Percentiles rank a stretch among this genome's conserved stretches.
These are phyloP conservation scores for Myrmophylax atrothorax DNA, from an alignment of 2,113 vertebrate genomes.

Conservation along the genomic window DNA sequence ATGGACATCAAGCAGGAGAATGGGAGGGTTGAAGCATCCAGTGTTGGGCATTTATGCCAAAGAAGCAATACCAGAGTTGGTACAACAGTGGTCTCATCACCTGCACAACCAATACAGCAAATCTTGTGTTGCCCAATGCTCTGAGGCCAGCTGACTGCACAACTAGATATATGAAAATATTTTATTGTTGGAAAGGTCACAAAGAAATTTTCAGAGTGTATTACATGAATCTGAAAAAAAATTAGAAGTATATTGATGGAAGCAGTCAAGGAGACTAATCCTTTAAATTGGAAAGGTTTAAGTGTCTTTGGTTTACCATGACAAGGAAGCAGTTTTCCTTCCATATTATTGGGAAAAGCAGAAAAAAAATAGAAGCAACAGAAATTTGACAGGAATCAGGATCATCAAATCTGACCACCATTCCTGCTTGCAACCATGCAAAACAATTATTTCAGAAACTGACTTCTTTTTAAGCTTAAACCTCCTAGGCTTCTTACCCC, in stretches of 20 bases:
- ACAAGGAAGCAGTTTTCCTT: neutral
- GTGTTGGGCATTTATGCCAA: neutral
- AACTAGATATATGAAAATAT: neutral
- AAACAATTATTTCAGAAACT: neutral
- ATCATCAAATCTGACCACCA: neutral
- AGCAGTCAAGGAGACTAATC: neutral
- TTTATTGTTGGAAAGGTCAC: neutral
- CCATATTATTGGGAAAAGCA: neutral
- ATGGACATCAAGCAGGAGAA: neutral
- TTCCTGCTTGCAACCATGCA: neutral
- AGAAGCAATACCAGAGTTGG: neutral
- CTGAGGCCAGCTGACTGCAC: neutral
- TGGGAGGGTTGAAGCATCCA: neutral
- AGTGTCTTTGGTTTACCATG: neutral
- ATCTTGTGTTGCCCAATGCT: neutral
- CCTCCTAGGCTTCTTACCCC: fast-evolving
- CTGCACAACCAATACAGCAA: neutral
- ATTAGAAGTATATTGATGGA: neutral
- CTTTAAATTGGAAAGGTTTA: neutral
- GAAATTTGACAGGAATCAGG: neutral
- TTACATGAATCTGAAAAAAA: neutral
- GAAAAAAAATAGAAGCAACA: neutral
- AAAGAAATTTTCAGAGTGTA: neutral
- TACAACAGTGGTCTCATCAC: neutral
- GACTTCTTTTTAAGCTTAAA: neutral